Percentiles rank a stretch among this genome's conserved stretches.
phyloP scores from a whole-genome alignment of 2,797 vertebrate species.

The Ctenopoma kingsleyae region DNA sequence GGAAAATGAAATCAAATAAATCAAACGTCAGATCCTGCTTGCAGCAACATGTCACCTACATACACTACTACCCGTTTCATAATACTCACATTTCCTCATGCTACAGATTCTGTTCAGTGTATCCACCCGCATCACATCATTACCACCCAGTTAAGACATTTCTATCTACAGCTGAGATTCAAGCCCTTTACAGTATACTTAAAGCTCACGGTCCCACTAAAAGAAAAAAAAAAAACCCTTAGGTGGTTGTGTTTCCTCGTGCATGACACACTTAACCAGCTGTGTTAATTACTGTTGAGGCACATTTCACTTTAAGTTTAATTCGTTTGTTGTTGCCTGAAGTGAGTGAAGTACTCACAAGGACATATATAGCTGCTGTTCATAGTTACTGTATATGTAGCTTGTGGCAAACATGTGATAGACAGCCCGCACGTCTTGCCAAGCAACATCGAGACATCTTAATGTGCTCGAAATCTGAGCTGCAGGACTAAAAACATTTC shows the following conservation, averaged over 20 bases:
- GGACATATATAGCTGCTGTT: neutral
- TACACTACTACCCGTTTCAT: neutral
- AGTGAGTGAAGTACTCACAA: constrained; percentile 4
- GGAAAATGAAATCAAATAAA: constrained; percentile 51
- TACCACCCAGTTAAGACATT: constrained; percentile 2
- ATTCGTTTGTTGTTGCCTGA: neutral
- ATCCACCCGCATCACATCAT: neutral
- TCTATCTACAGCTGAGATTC: constrained; percentile 2
- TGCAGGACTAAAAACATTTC: neutral
- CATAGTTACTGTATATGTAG: neutral
- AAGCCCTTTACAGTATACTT: neutral
- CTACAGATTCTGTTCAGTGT: neutral
- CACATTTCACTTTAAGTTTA: neutral
- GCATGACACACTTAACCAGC: neutral
- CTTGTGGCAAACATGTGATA: constrained; percentile 3
- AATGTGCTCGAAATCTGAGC: neutral
- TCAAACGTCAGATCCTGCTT: constrained; percentile 33
- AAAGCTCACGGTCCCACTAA: neutral
- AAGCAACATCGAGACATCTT: neutral
- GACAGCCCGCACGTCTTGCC: constrained; percentile 8
- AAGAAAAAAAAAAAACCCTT: neutral
- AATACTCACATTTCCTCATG: constrained; percentile 12
- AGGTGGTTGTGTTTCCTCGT: neutral
- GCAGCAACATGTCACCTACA: constrained; percentile 23
- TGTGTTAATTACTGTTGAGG: neutral